Percentiles rank a stretch among this genome's conserved stretches.
Evolutionary conservation across 1,140 invertebrate genomes (phyloP).

Genomic region (Drosophila navojoa): DNA sequence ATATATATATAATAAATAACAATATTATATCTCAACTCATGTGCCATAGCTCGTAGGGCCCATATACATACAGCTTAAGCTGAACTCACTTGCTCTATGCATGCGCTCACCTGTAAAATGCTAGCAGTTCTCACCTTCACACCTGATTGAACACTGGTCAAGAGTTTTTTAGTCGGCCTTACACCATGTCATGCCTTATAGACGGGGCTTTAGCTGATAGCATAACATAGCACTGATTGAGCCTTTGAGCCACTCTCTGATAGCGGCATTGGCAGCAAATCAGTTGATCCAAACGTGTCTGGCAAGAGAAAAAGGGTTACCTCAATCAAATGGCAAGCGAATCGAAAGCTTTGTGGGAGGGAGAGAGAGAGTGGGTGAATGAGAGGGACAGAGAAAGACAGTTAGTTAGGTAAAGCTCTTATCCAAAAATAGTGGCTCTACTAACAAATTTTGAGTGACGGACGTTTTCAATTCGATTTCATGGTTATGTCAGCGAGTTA

Average conservation of each 20-base stretch:
- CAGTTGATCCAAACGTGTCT: slow-evolving; percentile 38
- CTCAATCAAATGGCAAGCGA: neutral
- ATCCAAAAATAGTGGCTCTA: neutral
- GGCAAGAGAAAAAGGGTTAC: slow-evolving; percentile 27
- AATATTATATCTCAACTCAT: too few species aligned
- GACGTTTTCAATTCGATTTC: slow-evolving; percentile 34
- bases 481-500: slow-evolving; percentile 37
- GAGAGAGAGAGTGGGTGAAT: neutral
- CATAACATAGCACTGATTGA: neutral
- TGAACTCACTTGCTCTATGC: neutral
- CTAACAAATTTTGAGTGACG: slow-evolving; percentile 6
- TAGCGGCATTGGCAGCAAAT: slow-evolving; percentile 30
- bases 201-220: slow-evolving; percentile 34
- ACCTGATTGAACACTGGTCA: slow-evolving; percentile 36
- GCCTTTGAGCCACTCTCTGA: slow-evolving; percentile 38
- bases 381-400: neutral
- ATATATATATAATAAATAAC: too few species aligned
- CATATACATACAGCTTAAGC: too few species aligned
- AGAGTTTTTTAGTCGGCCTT: neutral
- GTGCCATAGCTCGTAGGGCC: too few species aligned
- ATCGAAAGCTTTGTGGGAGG: neutral
- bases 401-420: neutral
- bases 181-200: slow-evolving; percentile 7
- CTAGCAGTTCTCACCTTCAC: slow-evolving; percentile 48
- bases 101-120: neutral